These are phyloP conservation scores for Pedetes capensis DNA, from an alignment of 2,113 vertebrate genomes.

Conservation along the genomic window DNA sequence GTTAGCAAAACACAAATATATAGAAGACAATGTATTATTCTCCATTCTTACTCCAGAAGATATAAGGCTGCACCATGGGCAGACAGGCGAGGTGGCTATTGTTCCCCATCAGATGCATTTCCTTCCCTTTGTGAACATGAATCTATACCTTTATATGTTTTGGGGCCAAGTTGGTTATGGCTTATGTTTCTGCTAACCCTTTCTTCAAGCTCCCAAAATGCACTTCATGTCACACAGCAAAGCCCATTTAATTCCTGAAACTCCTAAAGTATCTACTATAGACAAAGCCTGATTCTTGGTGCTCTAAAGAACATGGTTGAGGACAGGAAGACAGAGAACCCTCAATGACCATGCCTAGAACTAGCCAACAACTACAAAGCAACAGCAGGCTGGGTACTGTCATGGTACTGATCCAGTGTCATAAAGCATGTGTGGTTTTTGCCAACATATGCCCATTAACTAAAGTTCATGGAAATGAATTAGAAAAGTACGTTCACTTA, in stretches of 20 bases:
- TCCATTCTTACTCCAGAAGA: background rate
- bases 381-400: background rate
- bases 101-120: background rate
- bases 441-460: background rate
- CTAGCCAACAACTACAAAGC: background rate
- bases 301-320: background rate
- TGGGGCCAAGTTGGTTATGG: background rate
- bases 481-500: background rate
- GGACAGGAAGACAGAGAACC: background rate
- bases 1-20: background rate
- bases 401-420: background rate
- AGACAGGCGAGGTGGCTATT: background rate
- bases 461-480: background rate
- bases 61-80: background rate
- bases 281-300: background rate
- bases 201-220: background rate
- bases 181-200: background rate
- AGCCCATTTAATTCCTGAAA: background rate
- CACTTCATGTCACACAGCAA: background rate
- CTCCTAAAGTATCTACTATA: background rate
- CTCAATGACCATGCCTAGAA: background rate
- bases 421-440: background rate
- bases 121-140: background rate
- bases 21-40: background rate
- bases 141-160: background rate